Conservation (phyloP, 2,797 vertebrate genomes). For the Lophius americanus region DNA sequence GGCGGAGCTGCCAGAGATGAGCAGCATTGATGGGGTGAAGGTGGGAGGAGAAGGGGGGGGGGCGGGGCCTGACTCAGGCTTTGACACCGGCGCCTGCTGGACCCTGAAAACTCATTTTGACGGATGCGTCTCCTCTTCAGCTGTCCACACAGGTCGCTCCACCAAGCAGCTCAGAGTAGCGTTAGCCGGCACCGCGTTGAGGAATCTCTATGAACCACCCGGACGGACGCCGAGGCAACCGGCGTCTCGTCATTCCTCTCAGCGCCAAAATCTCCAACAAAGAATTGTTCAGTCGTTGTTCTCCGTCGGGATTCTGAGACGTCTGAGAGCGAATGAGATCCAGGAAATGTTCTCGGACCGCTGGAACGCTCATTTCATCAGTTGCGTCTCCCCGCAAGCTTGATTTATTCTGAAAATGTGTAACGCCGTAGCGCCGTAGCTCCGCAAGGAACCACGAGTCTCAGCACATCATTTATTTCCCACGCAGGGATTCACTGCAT, state of each 20-base stretch:
- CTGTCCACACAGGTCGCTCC: slow-evolving; percentile 68
- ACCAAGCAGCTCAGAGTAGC: slow-evolving; percentile 54
- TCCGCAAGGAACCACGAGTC: slow-evolving; percentile 7
- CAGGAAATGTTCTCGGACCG: neutral
- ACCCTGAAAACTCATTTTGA: slow-evolving; percentile 89
- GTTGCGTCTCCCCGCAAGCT: neutral
- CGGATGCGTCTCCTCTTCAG: slow-evolving; percentile 84
- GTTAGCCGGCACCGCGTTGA: slow-evolving; percentile 59
- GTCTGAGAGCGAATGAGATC: slow-evolving; percentile 7
- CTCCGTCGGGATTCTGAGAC: slow-evolving; percentile 9
- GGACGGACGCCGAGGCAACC: slow-evolving; percentile 59
- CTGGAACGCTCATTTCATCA: neutral
- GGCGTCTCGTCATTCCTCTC: slow-evolving; percentile 21
- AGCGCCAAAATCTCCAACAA: slow-evolving; percentile 8
- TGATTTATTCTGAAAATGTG: slow-evolving; percentile 14
- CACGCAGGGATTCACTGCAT: slow-evolving; percentile 1
- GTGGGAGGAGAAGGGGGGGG: slow-evolving; percentile 74
- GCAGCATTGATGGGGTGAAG: slow-evolving; percentile 65
- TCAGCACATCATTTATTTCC: neutral
- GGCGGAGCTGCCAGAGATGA: slow-evolving; percentile 37
- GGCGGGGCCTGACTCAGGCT: slow-evolving; percentile 66
- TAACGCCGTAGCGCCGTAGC: neutral
- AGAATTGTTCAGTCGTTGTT: slow-evolving; percentile 5
- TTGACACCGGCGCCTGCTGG: slow-evolving; percentile 75
- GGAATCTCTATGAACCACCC: slow-evolving; percentile 69